Percentiles rank a stretch among this genome's conserved stretches.
These are phyloP conservation scores for Kryptopterus vitreolus DNA, from an alignment of 2,797 vertebrate genomes.

Conservation along the genomic window DNA sequence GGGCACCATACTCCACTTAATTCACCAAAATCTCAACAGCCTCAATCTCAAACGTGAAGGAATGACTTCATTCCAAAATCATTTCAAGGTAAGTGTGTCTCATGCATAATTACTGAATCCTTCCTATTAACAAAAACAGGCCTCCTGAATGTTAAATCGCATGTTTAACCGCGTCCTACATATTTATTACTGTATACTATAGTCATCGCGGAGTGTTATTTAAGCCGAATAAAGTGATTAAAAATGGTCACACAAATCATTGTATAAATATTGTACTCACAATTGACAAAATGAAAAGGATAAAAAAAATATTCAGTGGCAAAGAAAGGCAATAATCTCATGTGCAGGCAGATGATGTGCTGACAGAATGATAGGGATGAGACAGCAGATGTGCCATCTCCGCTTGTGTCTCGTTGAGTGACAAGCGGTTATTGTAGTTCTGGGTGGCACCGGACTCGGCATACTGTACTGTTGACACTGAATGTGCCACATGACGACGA, in stretches of 20 bases:
- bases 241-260: conserved; percentile 16
- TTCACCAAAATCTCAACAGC: background rate
- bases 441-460: conserved; percentile 29
- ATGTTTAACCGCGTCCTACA: background rate
- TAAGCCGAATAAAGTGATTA: background rate
- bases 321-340: conserved; percentile 13
- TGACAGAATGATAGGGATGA: conserved; percentile 24
- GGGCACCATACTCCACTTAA: conserved; percentile 73
- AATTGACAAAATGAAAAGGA: background rate
- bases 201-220: conserved; percentile 20
- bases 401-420: conserved; percentile 5
- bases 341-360: conserved; percentile 27
- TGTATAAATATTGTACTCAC: background rate
- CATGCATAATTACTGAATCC: conserved; percentile 22
- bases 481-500: conserved; percentile 8
- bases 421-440: conserved; percentile 25
- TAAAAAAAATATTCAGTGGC: background rate
- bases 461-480: conserved; percentile 16
- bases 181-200: background rate
- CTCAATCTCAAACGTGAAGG: background rate
- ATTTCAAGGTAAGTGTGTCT: background rate
- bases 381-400: conserved; percentile 13
- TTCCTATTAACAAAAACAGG: conserved; percentile 56
- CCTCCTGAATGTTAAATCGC: background rate
- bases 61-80: background rate